phyloP scores from a whole-genome alignment of 2,797 vertebrate genomes.

The Schizopygopsis pylzovi region DNA sequence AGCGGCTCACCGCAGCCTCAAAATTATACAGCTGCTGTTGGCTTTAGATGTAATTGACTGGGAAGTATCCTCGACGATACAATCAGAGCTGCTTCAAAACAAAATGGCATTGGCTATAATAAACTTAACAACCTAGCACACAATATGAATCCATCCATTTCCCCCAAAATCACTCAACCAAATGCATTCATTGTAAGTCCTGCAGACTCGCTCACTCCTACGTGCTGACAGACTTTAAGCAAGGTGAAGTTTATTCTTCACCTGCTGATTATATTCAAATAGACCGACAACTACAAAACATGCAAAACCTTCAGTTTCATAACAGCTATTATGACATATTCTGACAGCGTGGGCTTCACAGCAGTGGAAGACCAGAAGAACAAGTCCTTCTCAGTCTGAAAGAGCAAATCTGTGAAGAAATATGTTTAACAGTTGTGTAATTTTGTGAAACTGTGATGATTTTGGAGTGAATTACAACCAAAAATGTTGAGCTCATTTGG shows the following conservation, averaged over 20 bases:
- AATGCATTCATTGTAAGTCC: background rate
- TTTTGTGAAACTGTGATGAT: background rate
- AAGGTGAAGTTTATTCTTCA: conserved; percentile 6
- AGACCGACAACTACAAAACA: conserved; percentile 48
- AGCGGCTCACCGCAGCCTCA: background rate
- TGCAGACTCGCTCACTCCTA: background rate
- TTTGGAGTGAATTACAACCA: background rate
- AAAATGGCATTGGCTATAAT: conserved; percentile 68
- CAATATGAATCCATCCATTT: background rate
- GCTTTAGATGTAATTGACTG: background rate
- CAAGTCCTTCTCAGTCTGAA: background rate
- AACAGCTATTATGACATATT: conserved; percentile 28
- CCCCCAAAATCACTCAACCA: background rate
- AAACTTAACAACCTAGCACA: conserved; percentile 42
- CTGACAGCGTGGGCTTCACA: conserved; percentile 8
- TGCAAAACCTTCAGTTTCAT: conserved; percentile 50
- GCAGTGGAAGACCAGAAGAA: background rate
- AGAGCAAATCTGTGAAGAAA: background rate
- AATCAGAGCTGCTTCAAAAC: conserved; percentile 60
- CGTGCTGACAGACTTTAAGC: background rate
- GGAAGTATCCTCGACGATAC: conserved; percentile 10
- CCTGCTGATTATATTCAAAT: conserved; percentile 55
- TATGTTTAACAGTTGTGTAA: background rate
- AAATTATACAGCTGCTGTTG: background rate
- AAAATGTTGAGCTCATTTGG: background rate